Base-by-base conservation (phyloP, 2,113 vertebrate genomes). In the Albula glossodonta region DNA sequence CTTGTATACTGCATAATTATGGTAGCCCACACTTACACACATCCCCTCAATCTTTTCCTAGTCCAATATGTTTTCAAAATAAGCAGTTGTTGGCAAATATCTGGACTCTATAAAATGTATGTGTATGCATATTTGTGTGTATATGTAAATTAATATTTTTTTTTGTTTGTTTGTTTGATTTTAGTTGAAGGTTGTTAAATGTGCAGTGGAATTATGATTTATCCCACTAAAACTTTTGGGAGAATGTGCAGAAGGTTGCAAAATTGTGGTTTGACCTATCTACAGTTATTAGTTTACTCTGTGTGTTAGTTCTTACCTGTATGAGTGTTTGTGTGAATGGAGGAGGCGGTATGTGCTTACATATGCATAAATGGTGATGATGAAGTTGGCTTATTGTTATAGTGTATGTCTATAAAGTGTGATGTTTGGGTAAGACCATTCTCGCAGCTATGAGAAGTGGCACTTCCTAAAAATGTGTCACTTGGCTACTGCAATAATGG, bases 341-440 rank as follows among this genome's bases (percentile, higher is more conserved):
- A 82, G 84, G 49, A 66, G 31, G 31, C 31, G 48, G 1, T 85
- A 17, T 85, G 82, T 70, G 82, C 57, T 66, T 83, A 50, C 60
- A 70, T 48, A 70, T 66, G 82, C 52, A 19, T 12, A 70, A 22
- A 70, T 50, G 82, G 57, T 66, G 31, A 70, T 66, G 56, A 49
- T 49, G 41, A 70, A 70, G 82, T 83, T 83, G 81, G 81, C 81
- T 83, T 83, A 83, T 83, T 83, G 78, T 79, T 79, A 63, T 83
- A 83, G 15, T 52, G 31, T 15, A 48, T 52, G 56, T 83, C 81
- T 83, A 63, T 56, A 82, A 83, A 84, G 19, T 41, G 51, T 84
- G 25, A 22, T 84, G 70, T 84, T 41, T 78, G 70, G 83, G 83
- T 84, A 78, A 78, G 51, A 51, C 51, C 50, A 82, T 82, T 51